Evolutionary conservation across 2,888 invertebrate genomes (phyloP).

Genomic region (Mythimna vitellina): DNA sequence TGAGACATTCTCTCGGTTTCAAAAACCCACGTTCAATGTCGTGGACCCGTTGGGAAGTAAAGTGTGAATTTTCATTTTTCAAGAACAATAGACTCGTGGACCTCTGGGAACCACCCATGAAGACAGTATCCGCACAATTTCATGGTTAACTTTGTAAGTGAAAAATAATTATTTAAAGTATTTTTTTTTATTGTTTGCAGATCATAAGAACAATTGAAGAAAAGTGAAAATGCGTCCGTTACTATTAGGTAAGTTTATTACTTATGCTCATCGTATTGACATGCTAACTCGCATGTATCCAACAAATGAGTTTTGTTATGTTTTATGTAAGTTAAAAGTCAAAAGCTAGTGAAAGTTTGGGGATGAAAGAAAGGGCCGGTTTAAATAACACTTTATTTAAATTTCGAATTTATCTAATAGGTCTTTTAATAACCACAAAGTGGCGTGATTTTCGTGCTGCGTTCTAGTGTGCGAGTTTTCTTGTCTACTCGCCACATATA

Average conservation of each 20-base stretch:
- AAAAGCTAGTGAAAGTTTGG: conserved; percentile 43
- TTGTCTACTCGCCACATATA: too few species aligned
- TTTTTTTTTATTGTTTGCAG: conserved; percentile 42
- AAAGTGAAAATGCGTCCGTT: conserved; percentile 71
- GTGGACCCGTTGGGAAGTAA: too few species aligned
- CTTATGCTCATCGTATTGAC: neutral
- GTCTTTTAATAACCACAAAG: too few species aligned
- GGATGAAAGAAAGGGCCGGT: neutral
- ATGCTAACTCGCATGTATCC: conserved; percentile 29
- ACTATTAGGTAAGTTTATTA: conserved; percentile 71
- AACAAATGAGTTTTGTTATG: neutral
- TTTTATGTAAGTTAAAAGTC: conserved; percentile 5
- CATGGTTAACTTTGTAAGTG: neutral
- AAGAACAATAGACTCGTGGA: too few species aligned
- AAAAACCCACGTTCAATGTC: too few species aligned
- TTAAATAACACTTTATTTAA: conserved; percentile 5
- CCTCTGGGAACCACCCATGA: neutral
- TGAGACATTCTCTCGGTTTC: too few species aligned
- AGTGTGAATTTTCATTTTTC: too few species aligned
- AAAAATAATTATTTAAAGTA: neutral
- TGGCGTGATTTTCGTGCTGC: too few species aligned
- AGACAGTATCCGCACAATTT: neutral
- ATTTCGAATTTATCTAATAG: neutral
- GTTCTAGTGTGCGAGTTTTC: too few species aligned
- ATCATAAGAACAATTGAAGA: conserved; percentile 25